Conservation (phyloP, 1,140 invertebrate genomes). For the Musca vetustissima region DNA sequence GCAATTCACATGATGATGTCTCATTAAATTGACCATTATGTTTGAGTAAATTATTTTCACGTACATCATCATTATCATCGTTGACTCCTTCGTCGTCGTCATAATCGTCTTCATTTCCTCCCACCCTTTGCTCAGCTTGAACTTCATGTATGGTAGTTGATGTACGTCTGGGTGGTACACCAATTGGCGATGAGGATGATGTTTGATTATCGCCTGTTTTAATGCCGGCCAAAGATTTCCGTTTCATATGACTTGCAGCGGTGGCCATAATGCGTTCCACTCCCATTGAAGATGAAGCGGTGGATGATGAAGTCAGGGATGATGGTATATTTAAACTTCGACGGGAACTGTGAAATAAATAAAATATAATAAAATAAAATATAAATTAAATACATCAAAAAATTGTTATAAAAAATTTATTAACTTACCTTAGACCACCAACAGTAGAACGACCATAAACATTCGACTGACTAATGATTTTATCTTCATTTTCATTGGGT, state of each 20-base stretch:
- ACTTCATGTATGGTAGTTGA: constrained; percentile 32
- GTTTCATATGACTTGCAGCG: constrained; percentile 32
- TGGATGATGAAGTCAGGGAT: constrained; percentile 15
- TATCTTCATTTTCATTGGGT: constrained; percentile 6
- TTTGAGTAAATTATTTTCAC: not conserved
- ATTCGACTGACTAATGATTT: not conserved
- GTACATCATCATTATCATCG: not conserved
- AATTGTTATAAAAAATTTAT: not conserved
- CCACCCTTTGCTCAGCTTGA: not conserved
- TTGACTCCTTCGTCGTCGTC: not conserved
- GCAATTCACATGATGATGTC: not conserved
- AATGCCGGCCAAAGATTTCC: constrained; percentile 30
- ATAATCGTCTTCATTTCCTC: not conserved
- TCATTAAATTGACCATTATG: not conserved
- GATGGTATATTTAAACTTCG: constrained; percentile 41
- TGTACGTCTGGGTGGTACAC: constrained; percentile 24
- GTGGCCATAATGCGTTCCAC: constrained; percentile 26
- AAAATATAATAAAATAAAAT: too few relatives aligned
- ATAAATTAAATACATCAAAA: too few relatives aligned
- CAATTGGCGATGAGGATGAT: not conserved
- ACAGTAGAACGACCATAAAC: not conserved
- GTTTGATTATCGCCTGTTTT: not conserved
- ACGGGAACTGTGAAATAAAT: constrained; percentile 34
- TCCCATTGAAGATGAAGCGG: constrained; percentile 27
- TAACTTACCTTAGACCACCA: constrained; percentile 7